Conservation (phyloP, 2,888 invertebrate species). For the Physocephala rufipes region DNA sequence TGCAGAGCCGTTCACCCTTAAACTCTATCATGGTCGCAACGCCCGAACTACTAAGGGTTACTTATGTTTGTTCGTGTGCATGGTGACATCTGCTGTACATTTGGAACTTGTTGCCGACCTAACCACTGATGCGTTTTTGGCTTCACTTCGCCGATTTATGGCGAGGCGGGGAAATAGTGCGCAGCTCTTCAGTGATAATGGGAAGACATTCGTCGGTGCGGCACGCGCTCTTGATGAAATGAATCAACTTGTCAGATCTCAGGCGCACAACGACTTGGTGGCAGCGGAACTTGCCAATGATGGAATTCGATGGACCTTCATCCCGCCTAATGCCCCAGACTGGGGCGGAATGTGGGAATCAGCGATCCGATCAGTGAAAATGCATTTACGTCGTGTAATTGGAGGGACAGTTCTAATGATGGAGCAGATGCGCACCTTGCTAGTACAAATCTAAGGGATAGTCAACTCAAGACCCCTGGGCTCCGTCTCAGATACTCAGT, state of each 20-base stretch:
- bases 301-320: constrained; percentile 21
- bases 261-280: constrained; percentile 11
- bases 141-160: constrained; percentile 37
- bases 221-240: constrained; percentile 31
- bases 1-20: not conserved
- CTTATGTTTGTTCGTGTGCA: constrained; percentile 35
- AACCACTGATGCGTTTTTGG: constrained; percentile 33
- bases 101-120: constrained; percentile 38
- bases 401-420: constrained; percentile 22
- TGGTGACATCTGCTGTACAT: constrained; percentile 36
- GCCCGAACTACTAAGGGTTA: constrained; percentile 29
- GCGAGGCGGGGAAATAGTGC: constrained; percentile 34
- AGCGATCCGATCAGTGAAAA: constrained; percentile 20
- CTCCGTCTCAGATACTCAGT: constrained; percentile 17
- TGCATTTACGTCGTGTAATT: constrained; percentile 30
- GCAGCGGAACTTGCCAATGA: constrained; percentile 15
- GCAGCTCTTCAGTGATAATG: constrained; percentile 7
- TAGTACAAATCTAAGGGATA: constrained; percentile 32
- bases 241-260: constrained; percentile 19
- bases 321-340: constrained; percentile 13
- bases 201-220: constrained; percentile 34
- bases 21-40: not conserved
- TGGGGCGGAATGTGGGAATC: constrained; percentile 34
- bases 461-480: constrained; percentile 34
- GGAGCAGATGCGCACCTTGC: constrained; percentile 28